These are phyloP conservation scores for Podarcis cretensis DNA, from an alignment of 2,113 vertebrate species.

Conservation along the genomic window DNA sequence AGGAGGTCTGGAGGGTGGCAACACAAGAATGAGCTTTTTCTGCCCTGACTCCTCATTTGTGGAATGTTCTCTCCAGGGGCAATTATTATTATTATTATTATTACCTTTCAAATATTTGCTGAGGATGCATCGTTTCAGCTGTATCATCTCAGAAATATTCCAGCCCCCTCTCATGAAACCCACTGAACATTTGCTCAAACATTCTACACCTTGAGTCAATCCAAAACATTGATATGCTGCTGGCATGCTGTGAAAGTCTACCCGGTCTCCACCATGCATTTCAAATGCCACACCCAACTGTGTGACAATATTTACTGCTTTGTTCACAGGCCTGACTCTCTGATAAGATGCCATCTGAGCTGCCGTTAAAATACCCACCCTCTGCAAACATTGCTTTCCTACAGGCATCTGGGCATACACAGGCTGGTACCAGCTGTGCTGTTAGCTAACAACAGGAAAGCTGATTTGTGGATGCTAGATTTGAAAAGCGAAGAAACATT, in stretches of 20 bases:
- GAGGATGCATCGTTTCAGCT: constrained; percentile 31
- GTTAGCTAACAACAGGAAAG: not conserved
- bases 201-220: constrained; percentile 7
- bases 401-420: not conserved
- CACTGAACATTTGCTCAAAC: not conserved
- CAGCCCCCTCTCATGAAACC: constrained; percentile 13
- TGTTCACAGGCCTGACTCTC: constrained; percentile 16
- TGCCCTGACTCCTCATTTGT: not conserved
- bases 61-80: not conserved
- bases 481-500: too few species aligned
- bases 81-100: too few species aligned
- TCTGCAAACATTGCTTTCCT: not conserved
- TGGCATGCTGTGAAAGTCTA: not conserved
- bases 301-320: rapidly evolving
- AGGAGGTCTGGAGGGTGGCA: too few species aligned
- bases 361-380: not conserved
- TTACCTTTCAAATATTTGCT: constrained; percentile 38
- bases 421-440: not conserved
- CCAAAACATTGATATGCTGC: not conserved
- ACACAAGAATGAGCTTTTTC: not conserved
- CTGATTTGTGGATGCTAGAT: not conserved
- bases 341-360: not conserved
- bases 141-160: constrained; percentile 19
- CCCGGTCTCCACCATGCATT: not conserved
- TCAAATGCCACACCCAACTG: not conserved